Base-by-base conservation (phyloP, 2,113 vertebrate genomes). In the Pachypanchax playfairii region DNA sequence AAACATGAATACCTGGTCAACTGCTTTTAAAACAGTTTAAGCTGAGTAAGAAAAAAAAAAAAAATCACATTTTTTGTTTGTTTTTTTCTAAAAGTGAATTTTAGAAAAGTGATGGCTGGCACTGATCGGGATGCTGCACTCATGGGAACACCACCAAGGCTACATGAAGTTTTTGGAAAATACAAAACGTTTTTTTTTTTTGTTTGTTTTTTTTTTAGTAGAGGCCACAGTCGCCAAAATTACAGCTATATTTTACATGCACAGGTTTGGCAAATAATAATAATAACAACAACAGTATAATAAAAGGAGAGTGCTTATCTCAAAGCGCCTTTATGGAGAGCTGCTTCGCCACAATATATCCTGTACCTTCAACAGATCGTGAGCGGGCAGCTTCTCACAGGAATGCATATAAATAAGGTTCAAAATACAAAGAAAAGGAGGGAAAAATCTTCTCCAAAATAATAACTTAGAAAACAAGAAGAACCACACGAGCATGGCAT, bases 31-130 rank as follows among this genome's bases (percentile, higher is more conserved):
- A 82, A 77, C 77, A 73, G 65, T 47, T 81, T 47, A 69, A n/a
- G n/a, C n/a, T 69, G 48, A 80, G 28, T 61, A 74, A 52, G 74
- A 26, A 53, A 39, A 55, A 58, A 66, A 75, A 75, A 73, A 77
- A 26, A 72, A 33, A 58, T 73, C 53, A 46, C 36, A 74, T 67
- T 55, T 47, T 70, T 44, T 29, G 21, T 71, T 43, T 65, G 17
- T 54, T 75, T 70, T 80, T 65, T 52, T 57, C n/a, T n/a, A 59
- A 74, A 86, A 79, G 56, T 29, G 12, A 67, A 59, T 73, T 57
- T 65, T 71, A 82, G 52, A 86, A 87, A 82, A 82, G 59, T 82
- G 33, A 76, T 54, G 58, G 85, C 80, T 88, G 86, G 85, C 83
- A 87, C 83, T 82, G 82, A 72, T 79, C 64, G 51, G 72, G 74